Base-by-base conservation (phyloP, 37 sponge, comb jelly and placozoan species). In the Tethya wilhelma region DNA sequence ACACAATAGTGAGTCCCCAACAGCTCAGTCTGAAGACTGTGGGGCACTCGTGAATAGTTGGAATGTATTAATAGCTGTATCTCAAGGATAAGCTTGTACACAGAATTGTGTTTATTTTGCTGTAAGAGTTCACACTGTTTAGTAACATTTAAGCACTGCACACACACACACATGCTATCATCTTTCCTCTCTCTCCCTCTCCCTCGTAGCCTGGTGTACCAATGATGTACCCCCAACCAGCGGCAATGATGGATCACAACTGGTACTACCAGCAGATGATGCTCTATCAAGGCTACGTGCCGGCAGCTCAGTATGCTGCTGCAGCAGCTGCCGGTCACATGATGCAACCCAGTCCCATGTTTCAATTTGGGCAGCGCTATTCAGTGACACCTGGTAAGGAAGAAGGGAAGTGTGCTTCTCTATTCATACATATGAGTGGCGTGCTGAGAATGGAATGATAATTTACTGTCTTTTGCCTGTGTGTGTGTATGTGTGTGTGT, bases 181-280 rank as follows among this genome's bases (percentile, higher is more conserved):
- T n/a, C n/a, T n/a, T n/a, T n/a, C n/a, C n/a, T 32, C 12, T 36
- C 68, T 70, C 29, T 41, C 71, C 30, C 49, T 41, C 71, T 49
- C 38, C 28, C 69, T 23, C 38, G 34, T 46, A 71, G 64, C 37
- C 63, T 26, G 34, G 29, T 31, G 37, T 86, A 12, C 88, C 88
- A 22, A 33, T 88, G 8, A 31, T 88, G 31, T 88, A 88, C 53
- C 79, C 53, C 26, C 83, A 81, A 29, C 76, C 31, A 1, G 22
- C 58, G 49, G 46, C 84, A 22, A 37, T 56, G 3, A 36, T 81
- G 49, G 79, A 86, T 46, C 86, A 79, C 32, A 71, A 23, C 53
- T 86, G 86, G 86, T 86, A 86, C 44, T 58, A 81, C 64, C 70
- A 81, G 23, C 70, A 81, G 57, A 81, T 81, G 82, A 57, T 81